A percentile compares a stretch with the other conserved stretches of the same genome.
Evolutionary conservation across 2,888 invertebrate genomes (phyloP).

Genomic region (Reticulitermes lucifugus): DNA sequence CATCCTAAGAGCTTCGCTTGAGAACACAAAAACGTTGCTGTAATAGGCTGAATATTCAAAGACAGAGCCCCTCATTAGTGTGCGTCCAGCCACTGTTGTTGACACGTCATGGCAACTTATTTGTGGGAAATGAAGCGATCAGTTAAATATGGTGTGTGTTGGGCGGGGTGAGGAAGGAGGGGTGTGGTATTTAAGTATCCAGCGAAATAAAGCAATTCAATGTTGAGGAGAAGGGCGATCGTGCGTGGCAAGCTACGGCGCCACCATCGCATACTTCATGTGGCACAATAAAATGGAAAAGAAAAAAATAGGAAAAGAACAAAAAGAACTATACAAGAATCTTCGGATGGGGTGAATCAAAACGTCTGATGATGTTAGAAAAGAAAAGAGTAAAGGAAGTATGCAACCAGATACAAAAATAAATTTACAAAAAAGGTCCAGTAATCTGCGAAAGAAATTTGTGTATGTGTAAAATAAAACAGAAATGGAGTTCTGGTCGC

Average conservation of each 20-base stretch:
- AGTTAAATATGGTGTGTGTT: constrained; percentile 10
- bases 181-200: constrained; percentile 1
- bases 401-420: constrained; percentile 3
- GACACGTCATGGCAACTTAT: constrained; percentile 28
- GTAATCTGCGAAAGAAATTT: constrained; percentile 9
- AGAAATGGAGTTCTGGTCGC: background rate
- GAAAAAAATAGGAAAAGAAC: background rate
- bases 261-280: constrained; percentile 1
- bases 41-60: background rate
- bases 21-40: no score
- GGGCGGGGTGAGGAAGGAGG: background rate
- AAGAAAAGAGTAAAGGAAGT: background rate
- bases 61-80: background rate
- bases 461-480: constrained; percentile 4
- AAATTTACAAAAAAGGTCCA: background rate
- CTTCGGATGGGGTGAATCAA: constrained; percentile 16
- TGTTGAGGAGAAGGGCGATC: constrained; percentile 11
- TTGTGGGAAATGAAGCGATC: constrained; percentile 38
- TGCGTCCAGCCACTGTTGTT: background rate
- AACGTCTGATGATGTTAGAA: background rate
- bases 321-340: background rate
- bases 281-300: background rate
- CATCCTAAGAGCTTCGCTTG: no score
- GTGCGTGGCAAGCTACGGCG: constrained; percentile 4
- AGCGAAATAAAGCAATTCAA: constrained; percentile 7